Conservation (phyloP, 2,888 invertebrate genomes). For the Trachelus tabidus region DNA sequence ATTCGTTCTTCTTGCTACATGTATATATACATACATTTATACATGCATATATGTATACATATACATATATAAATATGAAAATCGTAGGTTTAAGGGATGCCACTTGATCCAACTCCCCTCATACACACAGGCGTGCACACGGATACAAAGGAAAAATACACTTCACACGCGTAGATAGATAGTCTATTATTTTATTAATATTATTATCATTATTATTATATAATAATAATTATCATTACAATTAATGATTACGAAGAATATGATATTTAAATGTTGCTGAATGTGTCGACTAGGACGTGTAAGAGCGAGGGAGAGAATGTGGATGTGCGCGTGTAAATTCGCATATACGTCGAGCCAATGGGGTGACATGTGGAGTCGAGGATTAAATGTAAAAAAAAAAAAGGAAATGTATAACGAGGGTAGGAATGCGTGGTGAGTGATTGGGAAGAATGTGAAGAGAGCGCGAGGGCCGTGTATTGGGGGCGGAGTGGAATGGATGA, state of each 20-base stretch:
- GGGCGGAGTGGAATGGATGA: conserved; percentile 53
- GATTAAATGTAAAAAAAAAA: conserved; percentile 12
- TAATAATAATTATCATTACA: conserved; percentile 27
- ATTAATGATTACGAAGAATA: conserved; percentile 53
- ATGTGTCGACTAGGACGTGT: conserved; percentile 31
- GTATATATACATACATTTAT: conserved; percentile 51
- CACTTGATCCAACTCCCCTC: background rate
- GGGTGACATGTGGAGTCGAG: background rate
- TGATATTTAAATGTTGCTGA: conserved; percentile 64
- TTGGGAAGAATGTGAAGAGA: conserved; percentile 35
- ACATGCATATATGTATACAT: conserved; percentile 38
- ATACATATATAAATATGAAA: conserved; percentile 37
- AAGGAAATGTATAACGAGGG: conserved; percentile 24
- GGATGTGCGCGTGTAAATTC: no score
- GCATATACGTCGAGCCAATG: no score
- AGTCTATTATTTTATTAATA: conserved; percentile 54
- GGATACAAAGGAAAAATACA: conserved; percentile 41
- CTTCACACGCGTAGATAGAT: conserved; percentile 59
- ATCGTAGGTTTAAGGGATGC: background rate
- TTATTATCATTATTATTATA: conserved; percentile 42
- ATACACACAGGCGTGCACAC: no score
- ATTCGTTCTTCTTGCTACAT: conserved; percentile 53
- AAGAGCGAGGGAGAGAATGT: background rate
- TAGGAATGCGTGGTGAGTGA: conserved; percentile 23
- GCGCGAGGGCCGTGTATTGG: conserved; percentile 51